These are phyloP conservation scores for Cephus runcator DNA, from an alignment of 2,888 invertebrate species.

Conservation along the genomic window DNA sequence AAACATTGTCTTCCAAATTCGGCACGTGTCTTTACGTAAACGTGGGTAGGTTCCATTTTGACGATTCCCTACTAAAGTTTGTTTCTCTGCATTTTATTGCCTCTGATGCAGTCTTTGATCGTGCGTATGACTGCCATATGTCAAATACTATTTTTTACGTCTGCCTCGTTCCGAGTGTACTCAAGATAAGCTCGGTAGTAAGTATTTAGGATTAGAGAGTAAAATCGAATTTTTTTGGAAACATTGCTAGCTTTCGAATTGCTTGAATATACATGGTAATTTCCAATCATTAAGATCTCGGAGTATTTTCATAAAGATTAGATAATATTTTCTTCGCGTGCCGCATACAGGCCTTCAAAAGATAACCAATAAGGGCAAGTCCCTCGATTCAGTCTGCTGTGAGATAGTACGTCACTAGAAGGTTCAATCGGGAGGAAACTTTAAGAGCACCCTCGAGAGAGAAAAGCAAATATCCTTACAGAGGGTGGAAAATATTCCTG, in stretches of 20 bases:
- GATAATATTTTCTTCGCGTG: background rate
- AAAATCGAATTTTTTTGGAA: background rate
- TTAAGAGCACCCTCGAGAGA: background rate
- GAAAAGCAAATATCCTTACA: background rate
- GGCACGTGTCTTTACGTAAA: constrained; percentile 74
- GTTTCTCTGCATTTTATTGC: no score
- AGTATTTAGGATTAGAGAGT: no score
- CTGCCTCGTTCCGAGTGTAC: no score
- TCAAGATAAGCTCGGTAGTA: no score
- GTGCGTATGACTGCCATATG: no score
- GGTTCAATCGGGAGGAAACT: background rate
- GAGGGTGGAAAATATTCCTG: background rate
- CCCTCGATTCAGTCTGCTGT: background rate
- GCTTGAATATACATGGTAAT: background rate
- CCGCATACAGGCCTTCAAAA: background rate
- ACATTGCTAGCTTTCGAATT: background rate
- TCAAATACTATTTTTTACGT: no score
- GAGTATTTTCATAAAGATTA: background rate
- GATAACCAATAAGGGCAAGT: background rate
- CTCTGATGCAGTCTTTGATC: no score
- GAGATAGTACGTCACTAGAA: background rate
- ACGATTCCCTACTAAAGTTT: no score
- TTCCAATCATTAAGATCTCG: no score
- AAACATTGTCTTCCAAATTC: constrained; percentile 76
- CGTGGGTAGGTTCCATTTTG: constrained; percentile 63